phyloP scores from a whole-genome alignment of 2,113 vertebrate species.

The Pachypanchax playfairii region DNA sequence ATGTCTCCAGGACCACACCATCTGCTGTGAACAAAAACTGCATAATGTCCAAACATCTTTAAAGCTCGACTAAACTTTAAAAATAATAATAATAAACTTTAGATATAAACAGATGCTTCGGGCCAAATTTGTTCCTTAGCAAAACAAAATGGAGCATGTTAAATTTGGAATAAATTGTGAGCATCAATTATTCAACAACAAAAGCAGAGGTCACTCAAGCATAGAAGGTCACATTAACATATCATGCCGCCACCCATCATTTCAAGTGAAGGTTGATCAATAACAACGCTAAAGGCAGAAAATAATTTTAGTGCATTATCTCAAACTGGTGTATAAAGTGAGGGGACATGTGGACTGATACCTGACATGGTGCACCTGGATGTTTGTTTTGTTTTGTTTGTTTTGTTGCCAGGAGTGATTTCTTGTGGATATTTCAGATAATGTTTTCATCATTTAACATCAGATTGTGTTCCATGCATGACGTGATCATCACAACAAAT shows the following conservation, averaged over 20 bases:
- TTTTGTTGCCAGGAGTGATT: too few relatives aligned
- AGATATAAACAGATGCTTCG: slow-evolving; percentile 11
- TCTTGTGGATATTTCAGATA: too few relatives aligned
- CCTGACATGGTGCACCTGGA: too few relatives aligned
- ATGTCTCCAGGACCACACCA: neutral
- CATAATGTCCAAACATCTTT: neutral
- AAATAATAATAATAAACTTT: too few relatives aligned
- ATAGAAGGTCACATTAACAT: slow-evolving; percentile 70
- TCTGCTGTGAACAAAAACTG: neutral
- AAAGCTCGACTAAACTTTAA: too few relatives aligned
- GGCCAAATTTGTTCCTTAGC: slow-evolving; percentile 18
- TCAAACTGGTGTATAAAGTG: slow-evolving; percentile 5
- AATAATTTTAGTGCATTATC: neutral
- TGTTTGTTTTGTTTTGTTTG: too few relatives aligned
- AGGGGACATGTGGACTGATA: too few relatives aligned
- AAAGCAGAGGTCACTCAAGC: slow-evolving; percentile 47
- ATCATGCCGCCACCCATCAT: slow-evolving; percentile 37
- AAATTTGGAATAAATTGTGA: slow-evolving; percentile 46
- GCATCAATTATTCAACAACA: slow-evolving; percentile 52
- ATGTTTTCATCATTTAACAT: too few relatives aligned
- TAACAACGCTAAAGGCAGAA: slow-evolving; percentile 30
- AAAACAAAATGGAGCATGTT: slow-evolving; percentile 38
- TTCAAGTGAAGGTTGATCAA: slow-evolving; percentile 36
- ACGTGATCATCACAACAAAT: too few relatives aligned
- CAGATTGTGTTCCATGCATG: too few relatives aligned